These are phyloP conservation scores for Theocolax elegans DNA, from an alignment of 1,140 invertebrate genomes.

Conservation along the genomic window DNA sequence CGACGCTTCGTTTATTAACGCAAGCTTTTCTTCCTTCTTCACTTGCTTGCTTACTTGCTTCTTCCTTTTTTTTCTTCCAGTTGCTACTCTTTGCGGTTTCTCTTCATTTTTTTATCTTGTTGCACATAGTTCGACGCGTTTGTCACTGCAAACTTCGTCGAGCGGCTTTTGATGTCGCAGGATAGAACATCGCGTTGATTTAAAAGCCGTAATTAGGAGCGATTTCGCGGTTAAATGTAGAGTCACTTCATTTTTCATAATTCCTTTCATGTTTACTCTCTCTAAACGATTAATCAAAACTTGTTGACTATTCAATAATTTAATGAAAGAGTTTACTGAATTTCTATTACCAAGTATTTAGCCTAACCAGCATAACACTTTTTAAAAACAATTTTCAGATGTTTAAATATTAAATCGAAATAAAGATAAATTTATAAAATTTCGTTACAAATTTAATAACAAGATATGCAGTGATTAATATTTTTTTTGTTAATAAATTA, in stretches of 20 bases:
- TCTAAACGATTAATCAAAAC: too few species aligned
- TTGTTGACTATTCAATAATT: too few species aligned
- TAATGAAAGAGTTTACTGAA: too few species aligned
- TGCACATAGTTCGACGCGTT: background rate
- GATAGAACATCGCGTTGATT: slow-evolving; percentile 18
- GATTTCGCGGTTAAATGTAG: slow-evolving; percentile 1
- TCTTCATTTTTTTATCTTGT: background rate
- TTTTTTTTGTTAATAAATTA: too few species aligned
- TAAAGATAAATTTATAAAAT: too few species aligned
- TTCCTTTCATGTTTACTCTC: background rate
- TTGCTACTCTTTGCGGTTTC: background rate
- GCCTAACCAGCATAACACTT: too few species aligned
- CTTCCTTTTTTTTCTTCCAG: background rate
- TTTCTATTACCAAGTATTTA: too few species aligned
- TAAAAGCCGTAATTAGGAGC: background rate
- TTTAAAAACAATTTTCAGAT: too few species aligned
- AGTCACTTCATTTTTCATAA: slow-evolving; percentile 6
- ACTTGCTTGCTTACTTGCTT: background rate
- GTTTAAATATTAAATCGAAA: too few species aligned
- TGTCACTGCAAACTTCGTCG: background rate
- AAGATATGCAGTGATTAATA: too few species aligned
- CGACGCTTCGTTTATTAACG: slow-evolving; percentile 28
- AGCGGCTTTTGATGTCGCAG: slow-evolving; percentile 5
- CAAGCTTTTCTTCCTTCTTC: background rate
- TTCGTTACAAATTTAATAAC: too few species aligned